phyloP scores from a whole-genome alignment of 2,113 vertebrate genomes.

The Dicerorhinus sumatrensis region DNA sequence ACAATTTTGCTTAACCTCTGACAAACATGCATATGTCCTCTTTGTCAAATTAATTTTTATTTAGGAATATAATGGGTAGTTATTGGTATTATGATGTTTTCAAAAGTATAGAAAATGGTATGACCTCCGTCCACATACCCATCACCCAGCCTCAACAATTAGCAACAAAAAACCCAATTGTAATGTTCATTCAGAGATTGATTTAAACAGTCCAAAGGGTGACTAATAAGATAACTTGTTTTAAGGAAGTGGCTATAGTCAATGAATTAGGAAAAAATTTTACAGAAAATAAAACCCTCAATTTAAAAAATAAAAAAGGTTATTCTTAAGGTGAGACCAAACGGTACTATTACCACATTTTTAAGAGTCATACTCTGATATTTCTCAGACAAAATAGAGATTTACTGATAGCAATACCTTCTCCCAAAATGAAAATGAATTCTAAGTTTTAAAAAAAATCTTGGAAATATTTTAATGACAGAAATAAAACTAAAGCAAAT shows the following conservation, averaged over 20 bases:
- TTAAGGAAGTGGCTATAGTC: background rate
- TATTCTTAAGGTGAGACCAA: background rate
- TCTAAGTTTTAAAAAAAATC: background rate
- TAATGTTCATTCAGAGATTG: background rate
- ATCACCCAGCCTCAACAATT: background rate
- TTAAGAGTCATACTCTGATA: background rate
- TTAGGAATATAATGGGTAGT: background rate
- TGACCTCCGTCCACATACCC: background rate
- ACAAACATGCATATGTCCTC: background rate
- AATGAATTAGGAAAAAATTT: background rate
- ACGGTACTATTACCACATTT: background rate
- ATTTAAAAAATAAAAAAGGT: background rate
- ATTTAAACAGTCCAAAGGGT: background rate
- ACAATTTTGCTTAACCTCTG: background rate
- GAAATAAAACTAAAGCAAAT: background rate
- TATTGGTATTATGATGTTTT: background rate
- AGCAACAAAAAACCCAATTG: background rate
- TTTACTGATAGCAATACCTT: background rate
- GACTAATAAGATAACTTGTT: background rate
- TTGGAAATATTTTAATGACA: background rate
- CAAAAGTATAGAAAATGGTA: background rate
- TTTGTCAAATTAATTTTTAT: background rate
- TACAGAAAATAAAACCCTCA: background rate
- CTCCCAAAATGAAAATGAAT: background rate
- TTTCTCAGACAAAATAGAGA: background rate